phyloP scores from a whole-genome alignment of 2,113 vertebrate genomes.

The Crotalus tigris region DNA sequence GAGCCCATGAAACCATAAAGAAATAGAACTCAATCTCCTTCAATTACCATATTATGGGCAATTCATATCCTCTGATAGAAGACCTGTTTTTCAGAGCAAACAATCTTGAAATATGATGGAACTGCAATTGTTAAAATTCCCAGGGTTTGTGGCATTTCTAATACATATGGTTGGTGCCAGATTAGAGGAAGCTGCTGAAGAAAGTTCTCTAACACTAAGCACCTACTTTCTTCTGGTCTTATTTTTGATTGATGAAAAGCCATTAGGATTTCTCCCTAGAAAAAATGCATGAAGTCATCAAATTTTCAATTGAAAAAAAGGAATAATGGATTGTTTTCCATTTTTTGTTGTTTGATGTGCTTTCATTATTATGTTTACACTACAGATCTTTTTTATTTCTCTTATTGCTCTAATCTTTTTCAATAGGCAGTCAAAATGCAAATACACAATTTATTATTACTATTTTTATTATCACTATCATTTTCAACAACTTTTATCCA shows the following conservation, averaged over 20 bases:
- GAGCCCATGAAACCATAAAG: background rate
- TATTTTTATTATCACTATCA: background rate
- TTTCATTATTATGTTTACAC: background rate
- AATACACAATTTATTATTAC: background rate
- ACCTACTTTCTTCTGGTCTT: background rate
- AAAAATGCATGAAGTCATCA: background rate
- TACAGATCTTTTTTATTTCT: background rate
- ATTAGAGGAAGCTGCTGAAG: background rate
- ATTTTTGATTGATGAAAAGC: background rate
- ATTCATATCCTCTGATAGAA: background rate
- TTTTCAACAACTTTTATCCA: background rate
- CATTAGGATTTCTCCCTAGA: background rate
- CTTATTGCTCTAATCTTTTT: background rate
- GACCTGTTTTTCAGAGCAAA: background rate
- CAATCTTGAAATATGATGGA: background rate
- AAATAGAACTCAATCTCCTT: background rate
- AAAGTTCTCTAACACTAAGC: background rate
- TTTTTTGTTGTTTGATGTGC: background rate
- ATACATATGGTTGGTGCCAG: background rate
- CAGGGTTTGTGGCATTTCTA: background rate
- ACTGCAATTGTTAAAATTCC: background rate
- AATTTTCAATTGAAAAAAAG: background rate
- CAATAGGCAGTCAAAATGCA: background rate
- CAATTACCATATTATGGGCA: background rate
- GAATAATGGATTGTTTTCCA: background rate